Conservation (phyloP, 2,113 vertebrate genomes). For the mouse (Mus musculus) region GRCm39 chr9:111963001-111963500, state of each 20-base stretch:
- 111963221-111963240: not conserved
- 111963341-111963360: not conserved
- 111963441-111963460: not conserved
- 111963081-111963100: not conserved
- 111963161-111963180: not conserved
- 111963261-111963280: not conserved
- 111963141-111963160: not conserved
- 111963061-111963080: not conserved
- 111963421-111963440: not conserved
- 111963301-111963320: not conserved
- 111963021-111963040: not conserved
- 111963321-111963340: not conserved
- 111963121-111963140: not conserved
- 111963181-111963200: not conserved
- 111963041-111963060: not conserved
- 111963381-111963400: too few species aligned
- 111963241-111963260: slow-evolving; percentile 4
- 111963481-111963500: not conserved
- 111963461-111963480: not conserved
- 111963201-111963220: not conserved
- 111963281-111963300: not conserved
- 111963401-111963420: not conserved
- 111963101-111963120: not conserved
- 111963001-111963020: not conserved
- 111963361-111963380: not conserved